Evolutionary conservation across 2,113 vertebrate genomes (phyloP).

Genomic region (Nematolebias whitei): DNA sequence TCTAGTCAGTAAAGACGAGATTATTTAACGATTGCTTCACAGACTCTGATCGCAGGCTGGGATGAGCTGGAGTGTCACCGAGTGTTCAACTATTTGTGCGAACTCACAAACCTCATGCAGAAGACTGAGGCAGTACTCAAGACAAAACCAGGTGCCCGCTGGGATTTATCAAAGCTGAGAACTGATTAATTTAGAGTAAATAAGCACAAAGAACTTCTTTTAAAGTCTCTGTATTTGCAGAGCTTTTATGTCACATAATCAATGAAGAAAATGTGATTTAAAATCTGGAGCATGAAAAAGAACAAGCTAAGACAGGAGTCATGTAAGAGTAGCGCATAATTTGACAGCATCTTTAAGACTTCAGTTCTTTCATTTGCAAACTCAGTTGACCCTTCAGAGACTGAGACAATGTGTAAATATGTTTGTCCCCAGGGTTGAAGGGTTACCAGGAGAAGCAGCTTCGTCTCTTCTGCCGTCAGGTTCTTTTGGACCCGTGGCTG

Average conservation of each 20-base stretch:
- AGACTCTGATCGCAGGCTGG: slow-evolving; percentile 91
- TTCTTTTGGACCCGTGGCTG: slow-evolving; percentile 83
- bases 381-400: neutral
- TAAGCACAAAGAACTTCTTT: neutral
- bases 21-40: too few relatives aligned
- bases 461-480: slow-evolving; percentile 84
- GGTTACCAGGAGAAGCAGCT: slow-evolving; percentile 83
- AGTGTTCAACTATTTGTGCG: slow-evolving; percentile 87
- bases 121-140: slow-evolving; percentile 81
- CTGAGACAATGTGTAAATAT: neutral
- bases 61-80: slow-evolving; percentile 88
- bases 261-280: neutral
- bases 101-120: slow-evolving; percentile 79
- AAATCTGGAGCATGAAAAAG: neutral
- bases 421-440: slow-evolving; percentile 72
- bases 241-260: neutral
- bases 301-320: neutral
- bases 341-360: too few relatives aligned
- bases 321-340: neutral
- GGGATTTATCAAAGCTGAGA: neutral
- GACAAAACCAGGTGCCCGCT: slow-evolving; percentile 82
- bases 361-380: neutral
- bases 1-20: too few relatives aligned
- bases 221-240: neutral
- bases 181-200: neutral